These are phyloP conservation scores for Astyanax mexicanus DNA, from an alignment of 2,797 vertebrate species.

Conservation along the genomic window DNA sequence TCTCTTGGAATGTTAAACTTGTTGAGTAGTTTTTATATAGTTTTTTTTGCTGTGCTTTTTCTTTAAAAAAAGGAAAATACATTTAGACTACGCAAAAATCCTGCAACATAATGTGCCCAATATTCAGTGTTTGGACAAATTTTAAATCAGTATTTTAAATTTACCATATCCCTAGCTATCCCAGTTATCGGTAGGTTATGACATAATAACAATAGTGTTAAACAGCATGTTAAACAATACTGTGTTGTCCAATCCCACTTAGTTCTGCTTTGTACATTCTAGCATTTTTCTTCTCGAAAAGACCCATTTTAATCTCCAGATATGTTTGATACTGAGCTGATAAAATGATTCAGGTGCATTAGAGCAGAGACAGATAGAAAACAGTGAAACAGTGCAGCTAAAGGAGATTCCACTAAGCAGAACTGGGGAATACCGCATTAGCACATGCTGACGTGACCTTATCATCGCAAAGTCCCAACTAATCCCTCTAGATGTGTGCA, in stretches of 20 bases:
- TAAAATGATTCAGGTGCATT: background rate
- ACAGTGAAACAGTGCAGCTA: background rate
- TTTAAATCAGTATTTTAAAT: no score
- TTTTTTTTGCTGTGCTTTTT: no score
- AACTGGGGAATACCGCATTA: background rate
- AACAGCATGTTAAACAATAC: no score
- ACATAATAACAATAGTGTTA: constrained; percentile 10
- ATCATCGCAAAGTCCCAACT: background rate
- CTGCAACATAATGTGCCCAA: no score
- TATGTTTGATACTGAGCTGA: background rate
- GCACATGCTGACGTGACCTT: background rate
- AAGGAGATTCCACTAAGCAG: background rate
- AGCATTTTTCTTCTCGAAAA: background rate
- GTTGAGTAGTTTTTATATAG: no score
- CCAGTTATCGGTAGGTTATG: no score
- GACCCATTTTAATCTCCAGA: background rate
- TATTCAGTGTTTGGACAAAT: no score
- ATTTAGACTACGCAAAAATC: no score
- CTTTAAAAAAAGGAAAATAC: no score
- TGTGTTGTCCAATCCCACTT: background rate
- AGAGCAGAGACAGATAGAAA: background rate
- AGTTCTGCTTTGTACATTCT: background rate
- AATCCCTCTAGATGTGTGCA: constrained; percentile 6
- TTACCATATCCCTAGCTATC: no score
- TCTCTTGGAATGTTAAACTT: no score